Conservation (phyloP, 1,140 invertebrate species). For the Drosophila sp. region DNA sequence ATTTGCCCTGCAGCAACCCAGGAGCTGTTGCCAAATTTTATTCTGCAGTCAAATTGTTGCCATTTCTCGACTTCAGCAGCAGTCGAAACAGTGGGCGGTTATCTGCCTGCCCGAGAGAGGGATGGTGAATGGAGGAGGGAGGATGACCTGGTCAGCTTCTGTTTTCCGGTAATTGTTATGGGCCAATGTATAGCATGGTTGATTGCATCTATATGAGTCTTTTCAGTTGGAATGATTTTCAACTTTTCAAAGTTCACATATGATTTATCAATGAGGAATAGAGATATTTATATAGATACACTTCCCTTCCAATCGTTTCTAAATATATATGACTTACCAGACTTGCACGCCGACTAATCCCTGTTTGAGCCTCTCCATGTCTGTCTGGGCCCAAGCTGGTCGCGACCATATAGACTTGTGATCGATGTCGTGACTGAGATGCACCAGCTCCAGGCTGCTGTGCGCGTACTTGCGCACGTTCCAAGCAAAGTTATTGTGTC, state of each 20-base stretch:
- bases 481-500: constrained; percentile 95
- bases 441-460: constrained; percentile 92
- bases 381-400: constrained; percentile 94
- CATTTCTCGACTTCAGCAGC: constrained; percentile 52
- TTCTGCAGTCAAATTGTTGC: constrained; percentile 79
- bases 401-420: constrained; percentile 91
- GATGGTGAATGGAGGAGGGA: background rate
- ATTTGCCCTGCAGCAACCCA: constrained; percentile 28
- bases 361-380: constrained; percentile 92
- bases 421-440: constrained; percentile 90
- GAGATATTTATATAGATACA: too few species aligned
- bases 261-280: too few species aligned
- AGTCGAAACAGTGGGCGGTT: constrained; percentile 1
- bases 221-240: constrained; percentile 29
- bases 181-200: constrained; percentile 27
- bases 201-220: constrained; percentile 17
- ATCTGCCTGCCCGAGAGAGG: background rate
- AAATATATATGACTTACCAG: constrained; percentile 84
- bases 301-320: too few species aligned
- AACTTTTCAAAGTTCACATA: constrained; percentile 2
- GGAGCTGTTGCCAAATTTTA: constrained; percentile 74
- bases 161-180: constrained; percentile 38
- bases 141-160: constrained; percentile 8
- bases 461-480: constrained; percentile 92
- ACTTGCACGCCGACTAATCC: constrained; percentile 94